These are phyloP conservation scores for Portunus trituberculatus DNA, from an alignment of 1,140 invertebrate genomes.

Conservation along the genomic window DNA sequence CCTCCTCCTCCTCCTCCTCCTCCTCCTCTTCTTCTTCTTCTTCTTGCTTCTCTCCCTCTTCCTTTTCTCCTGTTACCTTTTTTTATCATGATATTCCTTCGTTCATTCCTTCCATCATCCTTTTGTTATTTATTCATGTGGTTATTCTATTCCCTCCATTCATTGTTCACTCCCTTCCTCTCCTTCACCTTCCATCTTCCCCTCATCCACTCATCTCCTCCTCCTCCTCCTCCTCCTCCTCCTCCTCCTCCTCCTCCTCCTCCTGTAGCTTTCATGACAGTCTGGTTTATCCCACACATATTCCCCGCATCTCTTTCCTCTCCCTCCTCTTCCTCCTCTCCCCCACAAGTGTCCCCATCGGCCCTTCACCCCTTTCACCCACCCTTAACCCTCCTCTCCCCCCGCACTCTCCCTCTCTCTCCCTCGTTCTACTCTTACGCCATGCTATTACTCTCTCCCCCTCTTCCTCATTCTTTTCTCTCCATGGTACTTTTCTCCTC, in stretches of 20 bases:
- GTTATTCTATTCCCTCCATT: background rate
- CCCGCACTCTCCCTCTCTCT: background rate
- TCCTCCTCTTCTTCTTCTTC: background rate
- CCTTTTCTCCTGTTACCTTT: too few relatives aligned
- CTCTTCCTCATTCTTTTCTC: background rate
- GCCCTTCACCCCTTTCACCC: background rate
- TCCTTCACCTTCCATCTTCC: background rate
- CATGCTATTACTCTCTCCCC: background rate
- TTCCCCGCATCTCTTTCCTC: background rate
- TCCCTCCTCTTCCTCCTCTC: background rate
- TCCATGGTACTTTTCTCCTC: background rate
- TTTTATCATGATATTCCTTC: too few relatives aligned
- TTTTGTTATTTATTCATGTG: background rate
- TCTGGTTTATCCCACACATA: background rate
- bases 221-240: background rate
- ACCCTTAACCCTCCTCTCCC: background rate
- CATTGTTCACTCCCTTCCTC: background rate
- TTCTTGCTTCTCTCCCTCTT: background rate
- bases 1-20: background rate
- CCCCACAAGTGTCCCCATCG: background rate
- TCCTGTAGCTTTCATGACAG: background rate
- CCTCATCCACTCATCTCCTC: background rate
- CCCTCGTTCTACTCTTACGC: background rate
- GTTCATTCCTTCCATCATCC: background rate
- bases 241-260: background rate